Base-by-base conservation (phyloP, 2,888 invertebrate species). In the Silvanus unidentatus region DNA sequence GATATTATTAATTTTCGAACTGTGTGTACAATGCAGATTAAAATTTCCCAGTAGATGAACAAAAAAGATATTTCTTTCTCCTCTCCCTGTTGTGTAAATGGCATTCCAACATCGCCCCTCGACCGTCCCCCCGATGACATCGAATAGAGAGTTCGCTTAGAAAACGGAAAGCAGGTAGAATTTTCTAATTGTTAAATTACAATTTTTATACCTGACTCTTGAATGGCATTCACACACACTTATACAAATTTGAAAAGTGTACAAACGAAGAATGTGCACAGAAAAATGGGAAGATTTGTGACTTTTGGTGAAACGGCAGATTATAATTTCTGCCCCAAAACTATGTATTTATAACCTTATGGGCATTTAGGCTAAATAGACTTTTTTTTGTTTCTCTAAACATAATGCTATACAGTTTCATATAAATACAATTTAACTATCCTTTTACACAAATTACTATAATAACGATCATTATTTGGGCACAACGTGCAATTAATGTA, bases 301-400 rank as follows among this genome's bases (percentile, higher is more conserved):
- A 48, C 52, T 53, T 44, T 22, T 50, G 29, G 47, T 44, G 42
- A 47, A 44, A 47, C 43, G 43, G 11, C 50, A 49, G 49, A 53
- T 50, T 47, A 48, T 48, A 48, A 50, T 48, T 48, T n/a, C n/a
- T 40, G 45, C 38, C 48, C 46, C 43, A 28, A 34, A 44, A 48
- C 50, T 48, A 45, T 48, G 15, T 9, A 50, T 48, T 49, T 47
- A 50, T 50, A 49, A 52, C 38, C 44, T 43, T 42, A 35, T 39
- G 37, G 16, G 37, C 48, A 39, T 45, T 40, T 40, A 44, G n/a
- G n/a, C 37, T 42, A 11, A 37, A 15, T 16, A 32, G 12, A 8
- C n/a, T 32, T 32, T 32, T 32, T 22, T 32, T 32, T 5, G 3
- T 12, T n/a, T 32, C 3, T 32, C 32, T 32, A 32, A 22, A 5